Evolutionary conservation across 2,113 vertebrate genomes (phyloP).

Genomic region (Theristicus caerulescens): DNA sequence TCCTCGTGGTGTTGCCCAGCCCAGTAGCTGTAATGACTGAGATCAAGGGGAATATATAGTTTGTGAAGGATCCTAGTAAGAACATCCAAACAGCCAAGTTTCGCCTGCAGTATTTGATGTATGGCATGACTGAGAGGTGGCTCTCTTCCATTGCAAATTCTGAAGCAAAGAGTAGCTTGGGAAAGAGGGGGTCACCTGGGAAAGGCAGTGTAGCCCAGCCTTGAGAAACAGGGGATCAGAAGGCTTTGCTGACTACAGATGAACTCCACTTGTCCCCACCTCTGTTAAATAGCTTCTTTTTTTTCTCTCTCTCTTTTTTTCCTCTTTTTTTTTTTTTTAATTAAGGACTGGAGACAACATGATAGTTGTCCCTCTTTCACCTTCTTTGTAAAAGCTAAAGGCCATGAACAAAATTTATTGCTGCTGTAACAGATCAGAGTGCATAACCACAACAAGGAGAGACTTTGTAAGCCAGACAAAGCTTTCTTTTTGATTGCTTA

Average conservation of each 20-base stretch:
- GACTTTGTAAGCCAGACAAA: neutral
- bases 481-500: slow-evolving; percentile 10
- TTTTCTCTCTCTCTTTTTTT: fast-evolving
- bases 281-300: neutral
- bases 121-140: neutral
- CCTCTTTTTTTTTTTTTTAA: neutral
- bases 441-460: slow-evolving; percentile 15
- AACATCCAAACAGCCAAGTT: neutral
- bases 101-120: neutral
- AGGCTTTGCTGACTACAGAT: neutral
- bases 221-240: neutral
- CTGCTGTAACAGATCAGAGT: slow-evolving; percentile 31
- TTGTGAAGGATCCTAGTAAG: neutral
- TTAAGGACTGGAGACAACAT: neutral
- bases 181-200: neutral
- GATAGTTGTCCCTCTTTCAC: neutral
- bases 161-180: neutral
- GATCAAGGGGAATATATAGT: neutral
- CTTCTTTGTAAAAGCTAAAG: slow-evolving; percentile 23
- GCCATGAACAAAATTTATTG: slow-evolving; percentile 26
- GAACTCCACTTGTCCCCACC: neutral
- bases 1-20: neutral
- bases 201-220: neutral
- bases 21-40: neutral
- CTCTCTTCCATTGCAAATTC: neutral